Evolutionary conservation across 2,113 vertebrate genomes (phyloP).

Genomic region (Nymphicus hollandicus): DNA sequence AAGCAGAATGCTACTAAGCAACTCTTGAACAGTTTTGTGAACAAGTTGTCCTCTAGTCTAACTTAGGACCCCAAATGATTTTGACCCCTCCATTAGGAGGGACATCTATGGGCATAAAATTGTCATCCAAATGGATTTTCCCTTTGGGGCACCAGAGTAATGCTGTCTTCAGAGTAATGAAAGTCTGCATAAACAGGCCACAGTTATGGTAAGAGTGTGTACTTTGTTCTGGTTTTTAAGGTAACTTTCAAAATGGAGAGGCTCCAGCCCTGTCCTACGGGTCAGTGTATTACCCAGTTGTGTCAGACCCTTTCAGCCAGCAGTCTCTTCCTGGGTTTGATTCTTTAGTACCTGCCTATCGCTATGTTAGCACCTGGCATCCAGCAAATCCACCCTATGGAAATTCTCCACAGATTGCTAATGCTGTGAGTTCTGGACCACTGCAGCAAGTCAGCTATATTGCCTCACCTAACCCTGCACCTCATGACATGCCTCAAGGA

Average conservation of each 20-base stretch:
- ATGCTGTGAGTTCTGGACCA: constrained; percentile 70
- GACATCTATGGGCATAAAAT: background rate
- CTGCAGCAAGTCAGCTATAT: constrained; percentile 78
- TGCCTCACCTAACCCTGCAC: constrained; percentile 71
- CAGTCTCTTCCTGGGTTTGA: constrained; percentile 79
- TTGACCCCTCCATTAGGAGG: background rate
- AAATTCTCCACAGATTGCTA: constrained; percentile 51
- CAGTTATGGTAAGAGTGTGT: background rate
- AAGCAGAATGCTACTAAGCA: background rate
- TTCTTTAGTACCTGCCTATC: constrained; percentile 76
- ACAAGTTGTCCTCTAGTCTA: background rate
- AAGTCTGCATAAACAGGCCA: background rate
- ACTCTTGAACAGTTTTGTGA: background rate
- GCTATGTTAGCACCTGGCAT: constrained; percentile 73
- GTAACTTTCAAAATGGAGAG: constrained; percentile 74
- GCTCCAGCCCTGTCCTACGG: constrained; percentile 63
- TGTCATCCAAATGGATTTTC: background rate
- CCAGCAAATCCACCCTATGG: constrained; percentile 70
- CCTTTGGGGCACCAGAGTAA: background rate
- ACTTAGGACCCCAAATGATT: background rate
- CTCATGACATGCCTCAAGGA: constrained; percentile 80
- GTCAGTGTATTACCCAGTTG: constrained; percentile 78
- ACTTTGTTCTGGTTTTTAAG: constrained; percentile 67
- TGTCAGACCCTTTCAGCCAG: constrained; percentile 79
- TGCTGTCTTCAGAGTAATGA: accelerated